Evolutionary conservation across 2,888 invertebrate genomes (phyloP), one percentile per base, ranked within the genome.

Genomic region (Microchrysa polita): DNA sequence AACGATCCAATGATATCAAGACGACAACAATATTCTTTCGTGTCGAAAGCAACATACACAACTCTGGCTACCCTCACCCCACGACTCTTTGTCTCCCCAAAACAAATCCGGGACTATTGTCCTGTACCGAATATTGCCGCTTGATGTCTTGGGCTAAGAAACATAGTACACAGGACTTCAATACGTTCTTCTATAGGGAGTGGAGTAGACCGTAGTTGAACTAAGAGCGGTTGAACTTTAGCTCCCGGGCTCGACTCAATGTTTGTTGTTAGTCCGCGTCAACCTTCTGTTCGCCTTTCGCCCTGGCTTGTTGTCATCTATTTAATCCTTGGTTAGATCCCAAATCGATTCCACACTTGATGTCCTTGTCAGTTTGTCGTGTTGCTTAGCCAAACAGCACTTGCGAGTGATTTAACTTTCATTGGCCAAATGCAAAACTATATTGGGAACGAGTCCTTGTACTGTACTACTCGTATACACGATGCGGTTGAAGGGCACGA

Each of bases 301-400:
- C 12, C 44, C 22, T n/a, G n/a, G n/a, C 34, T 65, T 65, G 65
- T 65, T 20, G 48, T 55, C 69, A 57, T 57, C 42, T 40, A 55
- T 55, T 69, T 69, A 69, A 69, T 69, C 69, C 69, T 69, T 69
- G 69, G 55, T 69, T 55, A 57, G 57, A 69, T 69, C 55, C 22
- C 55, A 55, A 69, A 69, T 57, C 69, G 57, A 69, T 55, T 69
- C 34, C 57, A 22, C 48, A 14, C 57, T 57, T 20, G 69, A 69
- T 57, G 55, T 69, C 40, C 69, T 34, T 69, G 69, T 55, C 69
- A 69, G 69, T 69, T 69, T 57, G 69, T 55, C 69, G 69, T 69
- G 69, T 69, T 57, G 69, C 48, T 69, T 69, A 34, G 40, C 69
- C 69, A 69, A 69, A 69, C 69, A 69, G 69, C 69, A 55, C 69